Evolutionary conservation across 2,113 vertebrate genomes (phyloP), one percentile per base, ranked within the genome.

Genomic region (Benthochromis sp.): DNA sequence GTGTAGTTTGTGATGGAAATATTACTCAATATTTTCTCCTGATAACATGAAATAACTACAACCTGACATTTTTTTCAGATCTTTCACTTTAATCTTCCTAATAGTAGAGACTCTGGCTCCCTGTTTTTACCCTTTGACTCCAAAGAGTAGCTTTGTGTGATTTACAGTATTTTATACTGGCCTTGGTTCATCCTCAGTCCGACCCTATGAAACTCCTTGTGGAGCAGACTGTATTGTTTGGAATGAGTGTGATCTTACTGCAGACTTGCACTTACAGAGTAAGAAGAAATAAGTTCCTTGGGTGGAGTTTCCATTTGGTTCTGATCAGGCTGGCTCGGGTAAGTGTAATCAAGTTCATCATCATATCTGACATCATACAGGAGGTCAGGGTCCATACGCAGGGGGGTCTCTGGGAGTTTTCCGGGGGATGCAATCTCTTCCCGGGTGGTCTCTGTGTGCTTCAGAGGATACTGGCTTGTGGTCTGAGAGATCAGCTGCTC

Each of bases 401-500:
- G 97, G 21, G 98, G 98, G 0, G 98, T 98, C 93, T 99, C 98
- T 1, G 98, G 98, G 87, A 99, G 96, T 86, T 99, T 98, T 40
- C 98, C 98, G 12, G 98, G 98, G 54, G 97, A 94, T 2, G 97
- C 96, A 2, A 96, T 95, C 94, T 98, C 98, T 79, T 99, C 98
- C 88, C 97, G 92, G 3, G 98, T 99, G 61, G 98, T 99, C 87
- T 98, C 98, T 5, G 94, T 96, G 76, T 97, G 97, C 90, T 94
- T 94, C 53, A 96, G 85, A 7, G 97, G 97, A 86, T 98, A 98
- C 90, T 98, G 98, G 92, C 97, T 98, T 83, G 98, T 98, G 84
- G 98, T 98, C 85, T 99, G 97, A 57, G 97, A 90, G 4, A 97
- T 95, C 86, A 96, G 94, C 88, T 96, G 96, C 82, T 95, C 95